Base-by-base conservation (phyloP, 1,140 invertebrate genomes). In the Meloidogyne chitwoodi region DNA sequence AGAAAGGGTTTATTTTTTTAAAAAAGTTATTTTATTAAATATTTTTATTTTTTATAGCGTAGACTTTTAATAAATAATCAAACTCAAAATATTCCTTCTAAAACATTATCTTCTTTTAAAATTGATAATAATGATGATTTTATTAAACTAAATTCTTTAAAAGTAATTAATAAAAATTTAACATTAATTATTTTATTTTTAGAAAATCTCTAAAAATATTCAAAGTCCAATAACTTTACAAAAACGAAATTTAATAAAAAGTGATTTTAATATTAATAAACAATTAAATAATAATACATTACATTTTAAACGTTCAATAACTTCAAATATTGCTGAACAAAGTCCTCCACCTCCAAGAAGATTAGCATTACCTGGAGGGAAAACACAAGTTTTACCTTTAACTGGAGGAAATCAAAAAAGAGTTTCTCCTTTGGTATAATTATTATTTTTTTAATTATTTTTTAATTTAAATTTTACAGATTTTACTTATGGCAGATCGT, bases 321-420 rank as follows among this genome's bases (percentile, higher is more conserved):
- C 48, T 56, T n/a, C 48, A 56, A 56, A 56, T 56, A 56, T 56
- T 56, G 0, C n/a, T 56, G 48, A 56, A 56, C 48, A 56, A 56
- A 56, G 48, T n/a, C 48, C 48, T n/a, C 48, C 48, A 22, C 48
- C 48, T 1, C 48, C 48, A 8, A 56, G 48, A 56, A 56, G 48
- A 56, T 56, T 56, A n/a, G 48, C 48, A 41, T 41, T 41, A 41
- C 38, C 38, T 56, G 48, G 48, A 56, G 48, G 48, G n/a, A 56
- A 56, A 56, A 56, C 65, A 67, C 65, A 67, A 41, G 65, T 67
- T 41, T 34, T 73, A 12, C 70, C 70, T 8, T 31, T 73, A 64
- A 73, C 70, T 22, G 48, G 38, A 64, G 27, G 38, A 64, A 73
- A 73, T 73, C 22, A 34, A 26, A 61, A 64, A 29, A 61, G 70